Evolutionary conservation across 2,888 invertebrate genomes (phyloP).

Genomic region (Shargacucullia verbasci): DNA sequence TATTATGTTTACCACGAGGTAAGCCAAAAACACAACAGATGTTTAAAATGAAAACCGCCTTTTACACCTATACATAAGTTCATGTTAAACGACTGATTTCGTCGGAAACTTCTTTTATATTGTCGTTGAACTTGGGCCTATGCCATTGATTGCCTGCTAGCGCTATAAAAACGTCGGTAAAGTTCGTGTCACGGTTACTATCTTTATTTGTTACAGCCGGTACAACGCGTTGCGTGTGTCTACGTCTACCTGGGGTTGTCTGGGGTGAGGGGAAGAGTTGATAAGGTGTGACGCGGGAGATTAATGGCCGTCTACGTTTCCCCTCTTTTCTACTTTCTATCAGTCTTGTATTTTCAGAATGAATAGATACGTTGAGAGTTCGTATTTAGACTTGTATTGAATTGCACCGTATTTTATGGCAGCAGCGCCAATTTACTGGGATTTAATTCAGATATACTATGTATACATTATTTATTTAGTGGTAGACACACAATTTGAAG

Average conservation of each 20-base stretch:
- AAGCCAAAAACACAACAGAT: no score
- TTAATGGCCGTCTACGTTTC: slow-evolving; percentile 65
- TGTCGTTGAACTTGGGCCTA: no score
- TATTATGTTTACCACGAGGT: no score
- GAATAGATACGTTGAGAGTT: slow-evolving; percentile 19
- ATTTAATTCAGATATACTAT: no score
- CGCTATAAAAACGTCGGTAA: not conserved
- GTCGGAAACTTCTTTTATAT: no score
- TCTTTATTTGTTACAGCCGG: slow-evolving; percentile 32
- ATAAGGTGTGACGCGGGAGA: slow-evolving; percentile 57
- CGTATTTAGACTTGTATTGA: not conserved
- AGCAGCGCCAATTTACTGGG: no score
- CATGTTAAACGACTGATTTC: no score
- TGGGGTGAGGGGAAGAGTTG: slow-evolving; percentile 58
- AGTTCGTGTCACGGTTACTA: slow-evolving; percentile 14
- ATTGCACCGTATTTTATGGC: not conserved
- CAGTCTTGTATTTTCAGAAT: slow-evolving; percentile 31
- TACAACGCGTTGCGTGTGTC: slow-evolving; percentile 42
- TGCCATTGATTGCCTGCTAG: no score
- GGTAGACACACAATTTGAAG: no score
- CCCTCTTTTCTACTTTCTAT: slow-evolving; percentile 43
- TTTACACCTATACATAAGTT: no score
- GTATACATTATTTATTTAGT: no score
- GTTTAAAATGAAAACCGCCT: no score
- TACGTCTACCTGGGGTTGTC: slow-evolving; percentile 58